Conservation (phyloP, 2,888 invertebrate genomes). For the Tanytarsus gracilentus region DNA sequence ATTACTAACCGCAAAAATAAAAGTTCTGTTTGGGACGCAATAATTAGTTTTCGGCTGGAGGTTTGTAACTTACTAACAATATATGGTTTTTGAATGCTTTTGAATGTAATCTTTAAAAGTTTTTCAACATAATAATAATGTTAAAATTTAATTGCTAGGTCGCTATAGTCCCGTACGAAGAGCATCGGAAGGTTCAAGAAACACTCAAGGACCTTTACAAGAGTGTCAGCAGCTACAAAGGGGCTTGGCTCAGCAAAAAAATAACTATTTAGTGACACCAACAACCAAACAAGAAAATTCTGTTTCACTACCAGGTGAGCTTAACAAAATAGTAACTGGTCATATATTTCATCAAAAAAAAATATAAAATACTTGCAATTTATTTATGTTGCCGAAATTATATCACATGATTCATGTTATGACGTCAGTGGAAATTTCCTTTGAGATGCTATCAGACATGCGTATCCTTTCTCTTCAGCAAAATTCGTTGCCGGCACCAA, state of each 20-base stretch:
- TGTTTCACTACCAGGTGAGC: constrained; percentile 44
- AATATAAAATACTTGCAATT: not conserved
- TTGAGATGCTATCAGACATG: too few species aligned
- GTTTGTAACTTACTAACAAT: too few species aligned
- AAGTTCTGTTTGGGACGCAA: not conserved
- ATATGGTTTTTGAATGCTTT: too few species aligned
- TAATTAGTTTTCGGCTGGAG: too few species aligned
- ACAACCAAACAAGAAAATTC: constrained; percentile 44
- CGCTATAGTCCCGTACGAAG: constrained; percentile 85
- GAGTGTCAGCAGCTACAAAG: constrained; percentile 70
- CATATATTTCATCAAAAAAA: not conserved
- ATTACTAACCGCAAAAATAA: not conserved
- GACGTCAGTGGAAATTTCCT: too few species aligned
- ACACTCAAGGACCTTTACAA: constrained; percentile 56
- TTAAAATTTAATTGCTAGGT: constrained; percentile 34
- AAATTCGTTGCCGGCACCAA: too few species aligned
- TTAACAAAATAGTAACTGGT: not conserved
- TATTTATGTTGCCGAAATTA: too few species aligned
- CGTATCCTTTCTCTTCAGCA: too few species aligned
- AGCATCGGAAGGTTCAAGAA: constrained; percentile 62
- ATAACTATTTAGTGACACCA: constrained; percentile 41
- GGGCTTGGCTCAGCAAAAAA: constrained; percentile 40
- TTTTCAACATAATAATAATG: not conserved
- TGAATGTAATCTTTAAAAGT: not conserved
- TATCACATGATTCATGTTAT: too few species aligned